Base-by-base conservation (phyloP, 2,888 invertebrate genomes). In the Podotricha telesiphe region DNA sequence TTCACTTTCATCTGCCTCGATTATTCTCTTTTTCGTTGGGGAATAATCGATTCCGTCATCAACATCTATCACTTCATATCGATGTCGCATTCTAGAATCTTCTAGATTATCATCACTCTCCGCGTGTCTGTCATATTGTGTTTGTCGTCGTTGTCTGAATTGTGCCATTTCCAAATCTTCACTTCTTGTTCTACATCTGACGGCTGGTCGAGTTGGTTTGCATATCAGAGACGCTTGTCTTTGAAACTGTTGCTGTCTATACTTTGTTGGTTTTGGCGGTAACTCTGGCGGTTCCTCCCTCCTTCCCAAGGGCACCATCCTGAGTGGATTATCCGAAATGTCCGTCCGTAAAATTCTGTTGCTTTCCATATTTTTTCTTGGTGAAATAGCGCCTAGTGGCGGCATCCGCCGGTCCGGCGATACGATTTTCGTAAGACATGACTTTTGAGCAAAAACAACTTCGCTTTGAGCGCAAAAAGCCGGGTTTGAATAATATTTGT, bases 391-490 rank as follows among this genome's bases (percentile, higher is more conserved):
- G 40, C 93, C 93, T 42, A 93, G 74, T 0, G 92, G 93, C 0
- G 90, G 81, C 83, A 91, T 93, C 76, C 81, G 79, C 17, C 84
- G 79, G 17, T 86, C 83, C 0, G 88, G 86, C 1, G 85, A 82
- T 1, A 81, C 79, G 0, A 89, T 80, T 70, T 87, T 87, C 0
- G 86, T 84, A 11, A 86, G 76, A 48, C 88, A 87, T 80, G 85
- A 83, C 65, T 92, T 92, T 72, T 94, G 91, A 11, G 84, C 84
- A 70, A 89, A 93, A 40, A 89, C 78, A 74, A 86, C 95, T 80
- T 97, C 96, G 82, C 96, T 96, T 86, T 96, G 95, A 37, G 95
- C 95, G 82, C 96, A 96, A 82, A 97, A 97, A 0, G 96, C 96
- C 65, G 96, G 96, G 82, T 97, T 97, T 7, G 95, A 95, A 79